Percentiles rank a stretch among this genome's conserved stretches.
Evolutionary conservation across 2,888 invertebrate genomes (phyloP).

Genomic region (Ypsolopha scabrella): DNA sequence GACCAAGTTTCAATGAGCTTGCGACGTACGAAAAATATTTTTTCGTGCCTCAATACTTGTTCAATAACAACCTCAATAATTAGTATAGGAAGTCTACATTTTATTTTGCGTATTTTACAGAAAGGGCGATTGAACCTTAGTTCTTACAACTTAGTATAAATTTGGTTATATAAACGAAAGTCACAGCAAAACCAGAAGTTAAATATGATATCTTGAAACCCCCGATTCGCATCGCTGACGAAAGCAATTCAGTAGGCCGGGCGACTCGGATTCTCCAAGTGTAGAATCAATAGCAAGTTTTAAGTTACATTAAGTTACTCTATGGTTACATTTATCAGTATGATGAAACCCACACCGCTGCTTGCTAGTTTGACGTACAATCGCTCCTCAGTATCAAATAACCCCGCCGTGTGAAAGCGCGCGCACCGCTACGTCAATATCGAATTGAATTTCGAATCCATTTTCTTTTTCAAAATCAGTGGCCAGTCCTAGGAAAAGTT

Average conservation of each 20-base stretch:
- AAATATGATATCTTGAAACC: too few species aligned
- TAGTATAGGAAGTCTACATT: too few species aligned
- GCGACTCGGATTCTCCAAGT: not conserved
- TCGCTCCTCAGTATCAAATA: constrained; percentile 22
- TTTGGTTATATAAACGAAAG: too few species aligned
- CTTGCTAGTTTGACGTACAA: not conserved
- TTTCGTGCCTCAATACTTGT: too few species aligned
- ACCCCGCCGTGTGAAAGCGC: constrained; percentile 28
- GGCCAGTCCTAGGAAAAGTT: constrained; percentile 6
- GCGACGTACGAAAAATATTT: too few species aligned
- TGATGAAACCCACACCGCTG: constrained; percentile 31
- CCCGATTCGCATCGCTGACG: too few species aligned
- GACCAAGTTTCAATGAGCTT: too few species aligned
- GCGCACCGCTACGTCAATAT: constrained; percentile 13
- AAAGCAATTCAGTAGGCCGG: not conserved
- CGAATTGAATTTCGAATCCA: constrained; percentile 12
- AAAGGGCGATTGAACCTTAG: too few species aligned
- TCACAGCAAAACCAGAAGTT: not conserved
- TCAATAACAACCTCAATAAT: too few species aligned
- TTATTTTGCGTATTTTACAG: too few species aligned
- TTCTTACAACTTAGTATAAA: too few species aligned
- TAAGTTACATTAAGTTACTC: constrained; percentile 27
- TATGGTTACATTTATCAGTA: constrained; percentile 21
- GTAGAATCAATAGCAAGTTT: constrained; percentile 16
- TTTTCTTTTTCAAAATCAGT: constrained; percentile 9